phyloP scores from a whole-genome alignment of 2,888 invertebrate species.

The Gymnocheta viridis region DNA sequence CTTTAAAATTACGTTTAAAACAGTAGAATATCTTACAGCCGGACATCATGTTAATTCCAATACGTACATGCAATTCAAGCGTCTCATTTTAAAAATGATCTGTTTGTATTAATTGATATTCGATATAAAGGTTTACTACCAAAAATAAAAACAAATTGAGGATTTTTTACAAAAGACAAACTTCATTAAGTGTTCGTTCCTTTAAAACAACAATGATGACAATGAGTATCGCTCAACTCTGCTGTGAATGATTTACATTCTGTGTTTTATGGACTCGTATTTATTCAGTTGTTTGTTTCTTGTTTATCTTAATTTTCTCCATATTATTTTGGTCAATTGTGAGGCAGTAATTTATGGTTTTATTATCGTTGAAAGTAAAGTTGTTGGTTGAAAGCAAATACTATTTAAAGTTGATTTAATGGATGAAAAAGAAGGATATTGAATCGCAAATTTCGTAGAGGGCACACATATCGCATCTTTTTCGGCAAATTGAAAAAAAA shows the following conservation, averaged over 20 bases:
- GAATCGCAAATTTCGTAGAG: too few relatives aligned
- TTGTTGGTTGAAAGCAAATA: not conserved
- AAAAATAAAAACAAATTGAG: not conserved
- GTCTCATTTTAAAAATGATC: not conserved
- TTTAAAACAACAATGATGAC: not conserved
- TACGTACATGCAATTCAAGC: not conserved
- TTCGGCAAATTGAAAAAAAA: too few relatives aligned
- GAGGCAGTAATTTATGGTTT: constrained; percentile 18
- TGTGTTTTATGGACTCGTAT: not conserved
- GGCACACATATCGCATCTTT: too few relatives aligned
- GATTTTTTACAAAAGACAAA: not conserved
- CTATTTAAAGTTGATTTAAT: not conserved
- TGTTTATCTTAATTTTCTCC: not conserved
- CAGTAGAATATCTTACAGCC: too few relatives aligned
- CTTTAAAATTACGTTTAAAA: too few relatives aligned
- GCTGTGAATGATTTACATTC: not conserved
- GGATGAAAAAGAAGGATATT: too few relatives aligned
- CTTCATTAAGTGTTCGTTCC: not conserved
- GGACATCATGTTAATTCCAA: not conserved
- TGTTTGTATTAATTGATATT: not conserved
- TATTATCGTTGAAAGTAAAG: not conserved
- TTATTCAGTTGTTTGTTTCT: not conserved
- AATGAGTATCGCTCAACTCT: constrained; percentile 6
- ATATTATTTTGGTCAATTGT: constrained; percentile 25
- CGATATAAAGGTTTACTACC: not conserved